phyloP scores from a whole-genome alignment of 2,888 invertebrate species.

The Mellilla xanthometata region DNA sequence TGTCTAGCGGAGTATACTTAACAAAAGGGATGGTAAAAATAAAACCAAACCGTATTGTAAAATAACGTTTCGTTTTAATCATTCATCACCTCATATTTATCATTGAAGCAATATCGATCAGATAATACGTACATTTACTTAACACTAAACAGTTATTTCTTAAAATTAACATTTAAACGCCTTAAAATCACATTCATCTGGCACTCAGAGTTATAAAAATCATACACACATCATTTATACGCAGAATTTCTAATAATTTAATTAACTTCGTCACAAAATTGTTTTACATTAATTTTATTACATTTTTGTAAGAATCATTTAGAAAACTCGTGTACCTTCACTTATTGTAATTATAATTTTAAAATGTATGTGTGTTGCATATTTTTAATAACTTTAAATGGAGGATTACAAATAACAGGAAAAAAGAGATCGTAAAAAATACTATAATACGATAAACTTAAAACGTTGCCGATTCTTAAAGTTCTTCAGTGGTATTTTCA shows the following conservation, averaged over 20 bases:
- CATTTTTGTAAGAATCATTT: no score
- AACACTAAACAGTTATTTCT: constrained; percentile 57
- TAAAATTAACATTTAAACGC: constrained; percentile 51
- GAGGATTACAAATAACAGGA: no score
- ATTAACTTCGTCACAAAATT: constrained; percentile 3
- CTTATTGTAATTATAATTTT: no score
- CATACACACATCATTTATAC: constrained; percentile 8
- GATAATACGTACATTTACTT: constrained; percentile 66
- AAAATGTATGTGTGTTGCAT: no score
- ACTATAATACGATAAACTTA: no score
- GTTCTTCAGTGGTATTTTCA: no score
- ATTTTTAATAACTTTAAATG: no score
- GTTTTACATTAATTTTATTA: not conserved
- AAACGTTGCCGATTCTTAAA: no score
- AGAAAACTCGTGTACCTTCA: no score
- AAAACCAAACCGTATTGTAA: constrained; percentile 57
- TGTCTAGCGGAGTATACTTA: no score
- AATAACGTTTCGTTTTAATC: constrained; percentile 64
- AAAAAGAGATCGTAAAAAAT: no score
- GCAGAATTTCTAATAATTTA: constrained; percentile 1
- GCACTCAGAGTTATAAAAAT: constrained; percentile 57
- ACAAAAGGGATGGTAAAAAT: constrained; percentile 15
- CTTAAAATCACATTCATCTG: constrained; percentile 75
- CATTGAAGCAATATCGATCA: constrained; percentile 69
- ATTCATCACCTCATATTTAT: constrained; percentile 62